These are phyloP conservation scores for Pseudopipra pipra DNA, from an alignment of 2,113 vertebrate genomes.

Conservation along the genomic window DNA sequence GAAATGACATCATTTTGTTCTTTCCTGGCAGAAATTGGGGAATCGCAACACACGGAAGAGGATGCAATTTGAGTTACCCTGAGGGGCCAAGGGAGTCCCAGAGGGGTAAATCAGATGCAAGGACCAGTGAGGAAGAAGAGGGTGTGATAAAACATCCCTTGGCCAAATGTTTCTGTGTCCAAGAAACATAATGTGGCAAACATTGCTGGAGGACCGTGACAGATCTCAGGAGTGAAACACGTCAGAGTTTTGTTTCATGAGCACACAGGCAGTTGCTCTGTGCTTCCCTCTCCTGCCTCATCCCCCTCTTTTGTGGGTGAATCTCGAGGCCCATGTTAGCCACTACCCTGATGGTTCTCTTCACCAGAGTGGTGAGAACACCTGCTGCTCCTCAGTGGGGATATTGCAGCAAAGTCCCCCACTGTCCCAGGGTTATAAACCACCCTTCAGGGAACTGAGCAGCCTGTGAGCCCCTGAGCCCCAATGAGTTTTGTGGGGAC, in stretches of 20 bases:
- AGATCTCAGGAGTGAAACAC: background rate
- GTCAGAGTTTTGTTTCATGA: background rate
- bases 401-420: background rate
- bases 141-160: background rate
- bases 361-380: background rate
- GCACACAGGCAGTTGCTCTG: background rate
- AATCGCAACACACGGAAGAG: fast-evolving
- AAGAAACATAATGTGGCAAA: background rate
- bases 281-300: background rate
- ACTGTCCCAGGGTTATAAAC: background rate
- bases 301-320: background rate
- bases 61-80: background rate
- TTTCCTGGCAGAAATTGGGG: background rate
- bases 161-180: background rate
- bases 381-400: background rate
- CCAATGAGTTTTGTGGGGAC: background rate
- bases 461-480: background rate
- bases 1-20: fast-evolving
- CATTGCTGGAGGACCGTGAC: fast-evolving
- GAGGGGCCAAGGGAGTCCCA: background rate
- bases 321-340: fast-evolving
- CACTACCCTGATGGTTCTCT: background rate
- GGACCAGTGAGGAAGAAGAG: background rate
- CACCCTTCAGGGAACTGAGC: background rate
- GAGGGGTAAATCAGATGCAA: background rate